A percentile compares a stretch with the other conserved stretches of the same genome.
phyloP scores from a whole-genome alignment of 2,113 vertebrate species.

The Rallus limicola region DNA sequence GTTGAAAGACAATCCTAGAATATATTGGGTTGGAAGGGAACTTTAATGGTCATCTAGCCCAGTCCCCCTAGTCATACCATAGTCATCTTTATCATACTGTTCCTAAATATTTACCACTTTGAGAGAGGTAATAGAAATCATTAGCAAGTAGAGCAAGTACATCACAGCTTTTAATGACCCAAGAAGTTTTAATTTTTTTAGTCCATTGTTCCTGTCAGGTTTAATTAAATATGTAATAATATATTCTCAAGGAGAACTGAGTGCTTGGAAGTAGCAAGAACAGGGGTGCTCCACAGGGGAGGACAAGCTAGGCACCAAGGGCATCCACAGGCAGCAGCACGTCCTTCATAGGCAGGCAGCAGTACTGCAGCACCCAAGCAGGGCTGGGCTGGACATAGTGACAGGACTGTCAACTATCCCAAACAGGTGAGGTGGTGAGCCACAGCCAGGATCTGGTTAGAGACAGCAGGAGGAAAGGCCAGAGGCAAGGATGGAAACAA shows the following conservation, averaged over 20 bases:
- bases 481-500: background rate
- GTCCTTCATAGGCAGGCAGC: background rate
- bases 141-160: background rate
- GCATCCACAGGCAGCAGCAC: fast-evolving
- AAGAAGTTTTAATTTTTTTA: background rate
- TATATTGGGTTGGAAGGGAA: too few relatives aligned
- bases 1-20: background rate
- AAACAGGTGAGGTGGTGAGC: background rate
- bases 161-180: background rate
- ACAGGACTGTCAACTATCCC: background rate
- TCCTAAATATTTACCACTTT: background rate
- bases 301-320: fast-evolving
- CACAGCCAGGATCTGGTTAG: background rate
- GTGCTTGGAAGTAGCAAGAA: background rate
- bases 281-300: background rate
- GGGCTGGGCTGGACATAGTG: background rate
- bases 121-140: background rate
- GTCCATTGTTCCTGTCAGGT: background rate
- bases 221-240: background rate
- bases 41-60: too few relatives aligned
- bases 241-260: background rate
- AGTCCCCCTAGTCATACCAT: too few relatives aligned
- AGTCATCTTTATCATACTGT: background rate
- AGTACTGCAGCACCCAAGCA: background rate
- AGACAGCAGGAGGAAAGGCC: background rate